Base-by-base conservation (phyloP, 2,113 vertebrate genomes). In the Alaudala cheleensis region DNA sequence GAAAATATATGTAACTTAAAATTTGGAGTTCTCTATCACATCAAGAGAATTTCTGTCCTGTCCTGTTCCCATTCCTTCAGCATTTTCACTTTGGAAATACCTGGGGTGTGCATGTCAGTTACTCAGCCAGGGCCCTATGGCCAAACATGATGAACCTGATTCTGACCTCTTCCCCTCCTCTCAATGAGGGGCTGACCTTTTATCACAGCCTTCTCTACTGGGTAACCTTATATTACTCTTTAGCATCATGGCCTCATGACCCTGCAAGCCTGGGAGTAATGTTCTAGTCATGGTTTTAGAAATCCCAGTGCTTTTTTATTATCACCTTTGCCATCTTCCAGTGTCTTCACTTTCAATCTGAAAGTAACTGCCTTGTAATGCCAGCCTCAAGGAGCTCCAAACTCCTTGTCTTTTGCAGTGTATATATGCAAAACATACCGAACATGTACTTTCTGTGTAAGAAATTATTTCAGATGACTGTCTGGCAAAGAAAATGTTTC, bases 391-490 rank as follows among this genome's bases (percentile, higher is more conserved):
- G 50, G 53, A 88, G 47, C 26, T 77, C 79, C 66, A 33, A 81
- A 79, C 33, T 64, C 60, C 71, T 91, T 61, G 42, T 13, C 62
- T 93, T 79, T 72, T 40, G 42, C 34, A 72, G 79, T 25, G n/a
- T 28, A 77, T 84, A 60, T 90, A 81, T 87, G 51, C 72, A 60
- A 91, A 81, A 79, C 88, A 90, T 82, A 88, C 54, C 6, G 45
- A 96, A 93, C 94, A 95, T 91, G 93, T 88, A 94, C 65, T 97
- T 97, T 95, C 91, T 95, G 56, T 96, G 70, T 95, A 69, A 83
- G 91, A 91, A 96, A 85, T 92, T 97, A 92, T 94, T 96, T 95
- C 88, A 95, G 93, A 96, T 90, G 94, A 95, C 86, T 91, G 62
- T 47, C 57, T 97, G 93, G 94, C 96, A 96, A 82, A 79, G 49